Evolutionary conservation across 2,888 invertebrate genomes (phyloP).

Genomic region (Abrostola tripartita): DNA sequence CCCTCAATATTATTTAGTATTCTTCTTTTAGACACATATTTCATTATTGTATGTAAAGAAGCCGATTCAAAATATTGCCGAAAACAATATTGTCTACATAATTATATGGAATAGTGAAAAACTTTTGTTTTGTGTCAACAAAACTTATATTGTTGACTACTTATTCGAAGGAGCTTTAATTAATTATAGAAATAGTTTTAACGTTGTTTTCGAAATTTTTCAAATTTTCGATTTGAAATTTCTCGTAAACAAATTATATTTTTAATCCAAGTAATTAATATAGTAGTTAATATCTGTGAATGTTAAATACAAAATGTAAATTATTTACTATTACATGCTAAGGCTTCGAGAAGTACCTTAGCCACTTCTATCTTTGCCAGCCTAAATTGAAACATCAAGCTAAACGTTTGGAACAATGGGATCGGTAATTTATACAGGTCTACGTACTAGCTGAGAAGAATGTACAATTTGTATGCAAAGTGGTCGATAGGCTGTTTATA

Average conservation of each 20-base stretch:
- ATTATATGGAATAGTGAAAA: no score
- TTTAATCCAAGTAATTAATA: no score
- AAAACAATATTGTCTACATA: no score
- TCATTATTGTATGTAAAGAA: conserved; percentile 51
- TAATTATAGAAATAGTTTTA: no score
- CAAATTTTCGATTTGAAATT: no score
- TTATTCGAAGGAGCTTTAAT: no score
- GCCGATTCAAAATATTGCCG: conserved; percentile 20
- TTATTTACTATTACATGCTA: background rate
- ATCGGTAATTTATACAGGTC: conserved; percentile 47
- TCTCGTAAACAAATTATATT: no score
- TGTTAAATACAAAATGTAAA: background rate
- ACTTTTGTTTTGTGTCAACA: no score
- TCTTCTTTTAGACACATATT: conserved; percentile 34
- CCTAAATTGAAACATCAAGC: conserved; percentile 53
- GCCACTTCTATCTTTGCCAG: conserved; percentile 29
- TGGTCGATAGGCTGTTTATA: conserved; percentile 60
- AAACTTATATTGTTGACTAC: no score
- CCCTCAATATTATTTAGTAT: no score
- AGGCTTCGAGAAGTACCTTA: background rate
- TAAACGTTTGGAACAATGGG: conserved; percentile 45
- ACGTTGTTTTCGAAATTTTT: no score
- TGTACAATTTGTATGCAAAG: conserved; percentile 63
- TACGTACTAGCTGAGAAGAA: conserved; percentile 37
- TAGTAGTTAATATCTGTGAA: no score